Evolutionary conservation across 2,113 vertebrate genomes (phyloP).

Genomic region (Anguilla japonica): DNA sequence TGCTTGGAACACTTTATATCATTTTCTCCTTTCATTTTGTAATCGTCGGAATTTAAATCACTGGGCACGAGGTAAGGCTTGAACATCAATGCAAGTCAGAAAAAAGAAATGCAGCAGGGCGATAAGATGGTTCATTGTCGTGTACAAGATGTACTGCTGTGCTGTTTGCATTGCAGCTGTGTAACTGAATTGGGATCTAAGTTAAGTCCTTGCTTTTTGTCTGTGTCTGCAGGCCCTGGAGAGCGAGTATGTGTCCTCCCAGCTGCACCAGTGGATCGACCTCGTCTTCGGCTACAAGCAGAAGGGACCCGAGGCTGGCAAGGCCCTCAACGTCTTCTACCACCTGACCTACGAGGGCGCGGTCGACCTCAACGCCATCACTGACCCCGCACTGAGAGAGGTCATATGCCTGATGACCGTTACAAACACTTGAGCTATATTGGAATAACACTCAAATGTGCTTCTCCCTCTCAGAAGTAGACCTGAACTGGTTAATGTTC

Average conservation of each 20-base stretch:
- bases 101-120: neutral
- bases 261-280: conserved; percentile 99
- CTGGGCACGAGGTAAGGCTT: neutral
- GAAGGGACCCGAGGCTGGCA: conserved; percentile 91
- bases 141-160: neutral
- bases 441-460: no score
- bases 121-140: neutral
- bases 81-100: neutral
- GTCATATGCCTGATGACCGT: conserved; percentile 56
- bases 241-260: conserved; percentile 98
- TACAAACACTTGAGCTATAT: no score
- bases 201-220: conserved; percentile 4
- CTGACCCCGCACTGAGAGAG: conserved; percentile 87
- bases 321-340: conserved; percentile 95
- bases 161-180: neutral
- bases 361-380: conserved; percentile 90
- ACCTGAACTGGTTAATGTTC: no score
- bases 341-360: conserved; percentile 95
- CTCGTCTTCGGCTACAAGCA: conserved; percentile 98
- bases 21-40: neutral
- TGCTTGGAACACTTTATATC: neutral
- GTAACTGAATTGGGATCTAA: neutral
- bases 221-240: conserved; percentile 83
- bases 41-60: neutral
- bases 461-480: no score